Evolutionary conservation across 1,140 invertebrate species (phyloP).

Genomic region (Drosophila punjabiensis): DNA sequence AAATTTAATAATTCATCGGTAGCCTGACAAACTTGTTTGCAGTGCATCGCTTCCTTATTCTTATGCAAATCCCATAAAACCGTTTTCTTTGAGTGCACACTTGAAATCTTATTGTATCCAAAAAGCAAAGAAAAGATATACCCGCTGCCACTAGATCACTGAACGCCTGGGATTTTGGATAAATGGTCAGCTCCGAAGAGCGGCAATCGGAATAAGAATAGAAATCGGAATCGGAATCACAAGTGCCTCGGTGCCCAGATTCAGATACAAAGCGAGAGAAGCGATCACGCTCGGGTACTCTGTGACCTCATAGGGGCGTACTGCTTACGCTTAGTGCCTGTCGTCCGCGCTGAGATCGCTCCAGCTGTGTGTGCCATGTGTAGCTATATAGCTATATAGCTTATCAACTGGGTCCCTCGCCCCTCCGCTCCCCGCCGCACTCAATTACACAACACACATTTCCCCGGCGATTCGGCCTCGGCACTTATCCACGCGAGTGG

Average conservation of each 20-base stretch:
- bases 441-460: constrained; percentile 35
- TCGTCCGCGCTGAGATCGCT: constrained; percentile 2
- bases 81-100: constrained; percentile 50
- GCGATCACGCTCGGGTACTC: constrained; percentile 2
- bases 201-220: constrained; percentile 41
- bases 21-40: background rate
- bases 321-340: too few relatives aligned
- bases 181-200: constrained; percentile 64
- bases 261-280: constrained; percentile 29
- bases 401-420: constrained; percentile 45
- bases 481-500: constrained; percentile 48
- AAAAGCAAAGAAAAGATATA: constrained; percentile 49
- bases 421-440: constrained; percentile 1
- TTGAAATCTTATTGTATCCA: constrained; percentile 63
- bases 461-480: constrained; percentile 5
- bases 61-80: background rate
- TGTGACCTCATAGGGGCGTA: constrained; percentile 5
- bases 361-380: constrained; percentile 36
- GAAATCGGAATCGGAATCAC: constrained; percentile 42
- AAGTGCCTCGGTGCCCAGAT: constrained; percentile 28
- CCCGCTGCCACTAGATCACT: constrained; percentile 63
- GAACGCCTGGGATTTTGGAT: constrained; percentile 78
- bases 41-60: background rate
- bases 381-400: constrained; percentile 5
- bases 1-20: background rate